Evolutionary conservation across 2,888 invertebrate genomes (phyloP).

Genomic region (Branchellion lobata): DNA sequence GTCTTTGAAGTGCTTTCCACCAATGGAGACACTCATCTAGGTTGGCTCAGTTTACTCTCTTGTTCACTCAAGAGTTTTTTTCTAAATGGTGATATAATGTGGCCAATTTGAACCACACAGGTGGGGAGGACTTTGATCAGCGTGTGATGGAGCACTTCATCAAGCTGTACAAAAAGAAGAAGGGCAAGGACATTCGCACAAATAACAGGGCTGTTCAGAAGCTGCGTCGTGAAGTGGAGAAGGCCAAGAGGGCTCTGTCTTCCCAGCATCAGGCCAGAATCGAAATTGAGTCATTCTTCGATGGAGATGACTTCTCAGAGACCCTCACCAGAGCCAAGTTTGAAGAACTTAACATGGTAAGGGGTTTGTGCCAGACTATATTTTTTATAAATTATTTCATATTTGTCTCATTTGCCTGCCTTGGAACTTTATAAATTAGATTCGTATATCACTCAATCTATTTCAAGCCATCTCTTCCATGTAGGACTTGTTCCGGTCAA

Average conservation of each 20-base stretch:
- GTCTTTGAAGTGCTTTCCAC: slow-evolving; percentile 87
- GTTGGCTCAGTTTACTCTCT: slow-evolving; percentile 71
- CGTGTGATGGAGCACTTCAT: slow-evolving; percentile 98
- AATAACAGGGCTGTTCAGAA: slow-evolving; percentile 92
- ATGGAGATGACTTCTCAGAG: slow-evolving; percentile 97
- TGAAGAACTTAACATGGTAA: slow-evolving; percentile 90
- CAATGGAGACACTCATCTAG: slow-evolving; percentile 93
- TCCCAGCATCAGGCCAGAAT: slow-evolving; percentile 92
- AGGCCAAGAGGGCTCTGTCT: slow-evolving; percentile 92
- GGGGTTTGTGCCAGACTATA: slow-evolving; percentile 51
- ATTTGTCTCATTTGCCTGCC: background rate
- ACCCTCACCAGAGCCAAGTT: slow-evolving; percentile 96
- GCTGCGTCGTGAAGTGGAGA: slow-evolving; percentile 92
- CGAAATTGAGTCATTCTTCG: slow-evolving; percentile 97
- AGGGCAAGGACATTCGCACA: slow-evolving; percentile 92
- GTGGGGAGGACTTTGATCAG: slow-evolving; percentile 98
- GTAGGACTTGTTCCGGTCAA: slow-evolving; percentile 72
- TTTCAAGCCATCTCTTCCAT: background rate
- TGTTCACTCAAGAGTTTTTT: too few species aligned
- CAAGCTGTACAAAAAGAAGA: slow-evolving; percentile 97
- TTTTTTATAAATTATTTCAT: background rate
- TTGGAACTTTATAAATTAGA: background rate
- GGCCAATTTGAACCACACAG: slow-evolving; percentile 54
- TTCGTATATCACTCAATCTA: background rate
- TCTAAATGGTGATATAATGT: background rate